Conservation (phyloP, 1,140 invertebrate genomes). For the Alviniconcha marisindica region DNA sequence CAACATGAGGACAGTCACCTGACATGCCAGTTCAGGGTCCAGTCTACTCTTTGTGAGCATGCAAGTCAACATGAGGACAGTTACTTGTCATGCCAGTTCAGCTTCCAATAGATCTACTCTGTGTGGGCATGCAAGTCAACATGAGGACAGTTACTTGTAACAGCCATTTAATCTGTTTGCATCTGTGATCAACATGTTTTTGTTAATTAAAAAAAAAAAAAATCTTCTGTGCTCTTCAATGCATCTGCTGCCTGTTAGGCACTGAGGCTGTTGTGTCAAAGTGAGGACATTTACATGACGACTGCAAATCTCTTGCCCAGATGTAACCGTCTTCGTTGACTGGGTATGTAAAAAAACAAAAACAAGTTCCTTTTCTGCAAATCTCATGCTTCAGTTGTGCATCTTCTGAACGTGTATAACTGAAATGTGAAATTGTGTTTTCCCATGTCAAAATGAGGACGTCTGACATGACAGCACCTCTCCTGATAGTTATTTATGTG, state of each 20-base stretch:
- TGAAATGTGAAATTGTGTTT: neutral
- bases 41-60: neutral
- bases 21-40: neutral
- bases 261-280: constrained; percentile 8
- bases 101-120: neutral
- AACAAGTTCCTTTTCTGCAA: neutral
- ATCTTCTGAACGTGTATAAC: neutral
- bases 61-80: constrained; percentile 31
- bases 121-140: constrained; percentile 10
- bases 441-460: constrained; percentile 18
- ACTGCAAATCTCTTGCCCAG: neutral
- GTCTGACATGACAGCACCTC: neutral
- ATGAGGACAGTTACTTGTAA: constrained; percentile 34
- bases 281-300: constrained; percentile 26
- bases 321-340: neutral
- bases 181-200: constrained; percentile 18
- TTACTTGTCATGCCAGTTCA: neutral
- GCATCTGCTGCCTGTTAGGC: neutral
- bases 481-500: neutral
- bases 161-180: neutral
- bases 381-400: neutral
- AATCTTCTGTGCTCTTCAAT: neutral
- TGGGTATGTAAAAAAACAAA: neutral
- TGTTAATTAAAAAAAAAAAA: too few species aligned
- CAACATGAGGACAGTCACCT: constrained; percentile 27